Conservation (phyloP, 1,140 invertebrate genomes). For the Palaemon carinicauda region DNA sequence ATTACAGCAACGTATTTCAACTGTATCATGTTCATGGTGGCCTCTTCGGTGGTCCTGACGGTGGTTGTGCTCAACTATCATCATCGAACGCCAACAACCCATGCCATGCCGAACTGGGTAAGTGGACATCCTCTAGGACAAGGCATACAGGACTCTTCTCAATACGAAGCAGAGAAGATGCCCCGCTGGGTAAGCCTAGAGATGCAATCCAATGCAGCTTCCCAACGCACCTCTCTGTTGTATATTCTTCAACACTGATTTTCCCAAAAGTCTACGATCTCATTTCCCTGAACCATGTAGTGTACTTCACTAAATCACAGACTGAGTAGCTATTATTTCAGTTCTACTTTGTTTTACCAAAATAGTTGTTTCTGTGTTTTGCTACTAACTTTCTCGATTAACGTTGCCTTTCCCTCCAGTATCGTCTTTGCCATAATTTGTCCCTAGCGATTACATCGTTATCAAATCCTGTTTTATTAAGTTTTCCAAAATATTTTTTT, state of each 20-base stretch:
- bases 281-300: too few relatives aligned
- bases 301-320: too few relatives aligned
- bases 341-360: too few relatives aligned
- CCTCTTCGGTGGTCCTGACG: conserved; percentile 96
- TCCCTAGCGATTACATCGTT: too few relatives aligned
- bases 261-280: neutral
- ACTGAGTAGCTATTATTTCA: too few relatives aligned
- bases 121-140: conserved; percentile 65
- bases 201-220: conserved; percentile 13
- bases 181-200: conserved; percentile 55
- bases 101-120: conserved; percentile 97
- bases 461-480: too few relatives aligned
- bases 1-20: conserved; percentile 96
- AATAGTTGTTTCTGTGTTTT: too few relatives aligned
- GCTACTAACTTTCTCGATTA: too few relatives aligned
- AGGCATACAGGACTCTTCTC: conserved; percentile 35
- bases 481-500: too few relatives aligned
- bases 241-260: neutral
- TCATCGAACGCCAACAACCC: conserved; percentile 94
- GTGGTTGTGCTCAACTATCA: conserved; percentile 98
- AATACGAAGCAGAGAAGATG: conserved; percentile 46
- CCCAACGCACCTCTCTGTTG: conserved; percentile 9
- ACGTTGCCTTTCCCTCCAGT: too few relatives aligned
- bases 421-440: too few relatives aligned
- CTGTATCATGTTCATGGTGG: conserved; percentile 99